Conservation (phyloP, 2,888 invertebrate genomes). For the Oithona nana region DNA sequence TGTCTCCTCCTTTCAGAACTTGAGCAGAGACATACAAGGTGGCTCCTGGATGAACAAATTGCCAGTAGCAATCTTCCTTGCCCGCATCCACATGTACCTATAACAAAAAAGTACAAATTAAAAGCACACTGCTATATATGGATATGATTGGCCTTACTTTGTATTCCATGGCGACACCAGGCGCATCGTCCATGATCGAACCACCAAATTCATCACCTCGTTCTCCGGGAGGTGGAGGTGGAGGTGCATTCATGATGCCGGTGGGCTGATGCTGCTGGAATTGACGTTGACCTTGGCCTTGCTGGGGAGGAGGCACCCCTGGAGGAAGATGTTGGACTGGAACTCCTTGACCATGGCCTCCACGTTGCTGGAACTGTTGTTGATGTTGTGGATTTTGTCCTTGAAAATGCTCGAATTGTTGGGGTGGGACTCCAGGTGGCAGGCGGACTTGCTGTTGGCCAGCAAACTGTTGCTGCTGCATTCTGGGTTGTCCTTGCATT, state of each 20-base stretch:
- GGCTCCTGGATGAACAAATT: constrained; percentile 75
- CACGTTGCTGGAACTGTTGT: background rate
- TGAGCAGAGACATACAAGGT: constrained; percentile 86
- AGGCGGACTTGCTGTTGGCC: background rate
- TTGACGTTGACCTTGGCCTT: background rate
- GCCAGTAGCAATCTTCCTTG: constrained; percentile 83
- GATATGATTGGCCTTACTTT: too few relatives aligned
- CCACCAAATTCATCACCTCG: background rate
- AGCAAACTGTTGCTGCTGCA: background rate
- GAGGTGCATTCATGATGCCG: background rate
- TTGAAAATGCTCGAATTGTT: background rate
- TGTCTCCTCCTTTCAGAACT: constrained; percentile 22
- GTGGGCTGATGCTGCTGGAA: background rate
- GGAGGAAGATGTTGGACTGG: too few relatives aligned
- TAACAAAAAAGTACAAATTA: too few relatives aligned
- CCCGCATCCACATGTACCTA: constrained; percentile 79
- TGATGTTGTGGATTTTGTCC: background rate
- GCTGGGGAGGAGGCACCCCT: background rate
- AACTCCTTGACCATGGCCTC: background rate
- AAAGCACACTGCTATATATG: too few relatives aligned
- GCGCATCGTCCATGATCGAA: constrained; percentile 61
- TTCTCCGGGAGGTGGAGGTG: background rate
- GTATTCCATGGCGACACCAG: constrained; percentile 86
- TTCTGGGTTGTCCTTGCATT: background rate
- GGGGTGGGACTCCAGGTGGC: background rate